Conservation (phyloP, 2,888 invertebrate species). For the Beris chalybata region DNA sequence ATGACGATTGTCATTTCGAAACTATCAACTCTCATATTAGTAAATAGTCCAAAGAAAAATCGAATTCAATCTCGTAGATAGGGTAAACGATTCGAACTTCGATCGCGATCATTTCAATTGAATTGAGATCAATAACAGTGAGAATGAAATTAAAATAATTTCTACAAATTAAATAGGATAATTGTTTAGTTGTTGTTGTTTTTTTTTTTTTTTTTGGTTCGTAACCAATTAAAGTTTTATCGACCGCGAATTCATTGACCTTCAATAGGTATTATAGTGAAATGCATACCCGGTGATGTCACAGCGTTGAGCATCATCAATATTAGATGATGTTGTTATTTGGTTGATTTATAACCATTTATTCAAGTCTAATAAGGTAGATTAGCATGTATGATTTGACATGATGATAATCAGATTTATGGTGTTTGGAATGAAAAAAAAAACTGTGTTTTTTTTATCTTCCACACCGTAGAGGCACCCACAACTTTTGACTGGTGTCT, state of each 20-base stretch:
- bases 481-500: constrained; percentile 1
- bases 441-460: too few species aligned
- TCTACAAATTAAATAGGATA: not conserved
- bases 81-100: constrained; percentile 1
- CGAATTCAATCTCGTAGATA: not conserved
- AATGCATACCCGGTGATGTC: constrained; percentile 17
- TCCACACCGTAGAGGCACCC: not conserved
- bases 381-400: too few species aligned
- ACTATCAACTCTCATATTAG: not conserved
- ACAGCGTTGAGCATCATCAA: constrained; percentile 3
- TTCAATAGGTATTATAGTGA: constrained; percentile 3
- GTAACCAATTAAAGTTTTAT: too few species aligned
- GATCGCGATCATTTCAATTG: constrained; percentile 5
- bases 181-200: not conserved
- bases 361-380: too few species aligned
- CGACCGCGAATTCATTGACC: constrained; percentile 6
- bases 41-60: not conserved
- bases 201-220: not conserved
- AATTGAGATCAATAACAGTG: constrained; percentile 7
- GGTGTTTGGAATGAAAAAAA: too few species aligned
- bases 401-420: too few species aligned
- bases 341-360: too few species aligned
- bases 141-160: not conserved
- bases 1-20: not conserved
- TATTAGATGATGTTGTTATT: too few species aligned